Percentiles rank a stretch among this genome's conserved stretches.
Conservation (phyloP, 2,888 invertebrate species). For the Epinotia nisella region DNA sequence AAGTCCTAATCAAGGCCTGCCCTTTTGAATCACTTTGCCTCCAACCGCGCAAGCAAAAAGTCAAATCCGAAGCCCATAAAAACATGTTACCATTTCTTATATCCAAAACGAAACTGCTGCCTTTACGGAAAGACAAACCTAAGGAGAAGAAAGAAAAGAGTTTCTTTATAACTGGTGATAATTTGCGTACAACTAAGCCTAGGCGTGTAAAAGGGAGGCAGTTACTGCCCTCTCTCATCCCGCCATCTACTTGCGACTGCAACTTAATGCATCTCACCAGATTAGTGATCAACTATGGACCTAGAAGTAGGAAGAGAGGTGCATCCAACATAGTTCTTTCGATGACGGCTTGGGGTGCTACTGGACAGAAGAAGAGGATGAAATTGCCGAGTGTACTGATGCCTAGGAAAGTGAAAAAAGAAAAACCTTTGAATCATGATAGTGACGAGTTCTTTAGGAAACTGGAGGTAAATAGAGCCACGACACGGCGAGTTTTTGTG, state of each 20-base stretch:
- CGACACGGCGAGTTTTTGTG: not conserved
- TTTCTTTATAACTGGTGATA: constrained; percentile 63
- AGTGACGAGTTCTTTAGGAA: constrained; percentile 75
- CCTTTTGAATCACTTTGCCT: constrained; percentile 8
- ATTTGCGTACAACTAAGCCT: constrained; percentile 58
- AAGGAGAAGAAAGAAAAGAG: constrained; percentile 57
- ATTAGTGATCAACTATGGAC: constrained; percentile 69
- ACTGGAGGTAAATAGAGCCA: constrained; percentile 67
- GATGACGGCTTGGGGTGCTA: constrained; percentile 67
- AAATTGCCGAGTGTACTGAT: constrained; percentile 66
- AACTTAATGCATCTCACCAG: constrained; percentile 70
- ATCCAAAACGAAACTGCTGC: constrained; percentile 72
- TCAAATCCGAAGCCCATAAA: constrained; percentile 39
- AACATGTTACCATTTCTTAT: constrained; percentile 75
- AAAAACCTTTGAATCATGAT: constrained; percentile 61
- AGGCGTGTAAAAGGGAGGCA: constrained; percentile 58
- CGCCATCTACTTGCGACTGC: constrained; percentile 66
- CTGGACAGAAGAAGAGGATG: constrained; percentile 69
- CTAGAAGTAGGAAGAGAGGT: constrained; percentile 68
- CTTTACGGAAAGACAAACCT: constrained; percentile 62
- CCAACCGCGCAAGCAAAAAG: constrained; percentile 6
- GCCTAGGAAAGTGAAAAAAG: constrained; percentile 60
- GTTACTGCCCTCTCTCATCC: constrained; percentile 55
- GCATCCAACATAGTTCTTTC: constrained; percentile 69
- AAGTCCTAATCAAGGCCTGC: constrained; percentile 55